Evolutionary conservation across 1,140 invertebrate genomes (phyloP).

Genomic region (Polypedilum vanderplanki): DNA sequence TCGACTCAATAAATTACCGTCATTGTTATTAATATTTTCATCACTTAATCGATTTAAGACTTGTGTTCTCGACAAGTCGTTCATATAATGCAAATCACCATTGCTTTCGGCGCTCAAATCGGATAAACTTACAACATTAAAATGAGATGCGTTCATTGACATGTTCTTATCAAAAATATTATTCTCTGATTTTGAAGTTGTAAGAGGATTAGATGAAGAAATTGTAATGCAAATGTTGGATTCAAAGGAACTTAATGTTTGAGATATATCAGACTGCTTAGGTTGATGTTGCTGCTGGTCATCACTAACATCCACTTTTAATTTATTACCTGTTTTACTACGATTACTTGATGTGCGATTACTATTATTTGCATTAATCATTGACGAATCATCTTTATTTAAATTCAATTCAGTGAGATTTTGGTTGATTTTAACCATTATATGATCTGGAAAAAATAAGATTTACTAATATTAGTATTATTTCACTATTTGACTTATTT

Average conservation of each 20-base stretch:
- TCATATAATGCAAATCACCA: conserved; percentile 28
- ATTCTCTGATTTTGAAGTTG: conserved; percentile 36
- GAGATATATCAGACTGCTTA: not conserved
- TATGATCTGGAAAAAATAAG: conserved; percentile 29
- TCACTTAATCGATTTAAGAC: conserved; percentile 7
- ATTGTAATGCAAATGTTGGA: not conserved
- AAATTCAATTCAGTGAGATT: conserved; percentile 22
- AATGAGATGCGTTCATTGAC: conserved; percentile 33
- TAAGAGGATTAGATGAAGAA: conserved; percentile 31
- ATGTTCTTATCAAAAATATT: conserved; percentile 36
- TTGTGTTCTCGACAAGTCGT: conserved; percentile 31
- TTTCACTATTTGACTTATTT: not conserved
- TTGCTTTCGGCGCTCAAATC: conserved; percentile 32
- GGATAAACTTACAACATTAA: conserved; percentile 37
- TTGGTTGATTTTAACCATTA: conserved; percentile 26
- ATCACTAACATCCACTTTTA: not conserved
- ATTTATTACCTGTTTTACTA: conserved; percentile 23
- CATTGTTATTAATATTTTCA: not conserved
- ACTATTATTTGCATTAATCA: not conserved
- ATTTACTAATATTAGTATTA: conserved; percentile 28
- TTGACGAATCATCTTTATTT: conserved; percentile 6
- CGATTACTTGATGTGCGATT: not conserved
- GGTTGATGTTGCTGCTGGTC: not conserved
- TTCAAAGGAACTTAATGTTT: not conserved
- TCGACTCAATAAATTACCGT: conserved; percentile 1